Percentiles rank a stretch among this genome's conserved stretches.
Evolutionary conservation across 2,888 invertebrate species (phyloP).

Genomic region (Pogonocherus hispidulus): DNA sequence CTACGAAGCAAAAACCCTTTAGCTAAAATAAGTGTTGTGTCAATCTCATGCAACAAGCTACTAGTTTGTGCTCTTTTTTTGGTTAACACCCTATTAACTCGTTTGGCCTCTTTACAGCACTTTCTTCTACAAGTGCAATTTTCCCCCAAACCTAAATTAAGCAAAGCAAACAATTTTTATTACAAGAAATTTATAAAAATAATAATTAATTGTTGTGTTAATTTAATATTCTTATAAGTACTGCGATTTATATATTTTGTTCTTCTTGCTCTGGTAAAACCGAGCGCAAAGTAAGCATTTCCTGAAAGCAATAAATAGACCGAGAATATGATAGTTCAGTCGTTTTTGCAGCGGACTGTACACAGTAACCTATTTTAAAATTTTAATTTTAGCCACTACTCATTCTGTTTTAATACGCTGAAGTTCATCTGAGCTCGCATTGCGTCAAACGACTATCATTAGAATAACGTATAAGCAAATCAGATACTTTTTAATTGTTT

Average conservation of each 20-base stretch:
- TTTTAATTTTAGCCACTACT: constrained; percentile 51
- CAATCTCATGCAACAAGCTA: constrained; percentile 76
- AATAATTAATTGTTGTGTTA: too few species aligned
- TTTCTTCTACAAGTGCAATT: constrained; percentile 49
- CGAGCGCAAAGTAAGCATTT: constrained; percentile 6
- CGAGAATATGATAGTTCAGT: neutral
- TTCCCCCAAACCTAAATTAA: constrained; percentile 45
- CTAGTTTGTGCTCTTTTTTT: constrained; percentile 60
- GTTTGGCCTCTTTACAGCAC: constrained; percentile 62
- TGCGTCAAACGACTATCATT: constrained; percentile 32
- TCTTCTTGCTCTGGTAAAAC: too few species aligned
- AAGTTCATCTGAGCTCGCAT: constrained; percentile 11
- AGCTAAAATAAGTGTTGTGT: constrained; percentile 72
- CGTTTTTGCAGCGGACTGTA: constrained; percentile 19
- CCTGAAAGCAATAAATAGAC: constrained; percentile 28
- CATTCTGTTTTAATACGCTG: constrained; percentile 12
- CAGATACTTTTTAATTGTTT: constrained; percentile 7
- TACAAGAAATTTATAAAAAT: too few species aligned
- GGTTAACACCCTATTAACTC: constrained; percentile 63
- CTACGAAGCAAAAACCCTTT: constrained; percentile 75
- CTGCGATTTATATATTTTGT: too few species aligned
- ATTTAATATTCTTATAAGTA: too few species aligned
- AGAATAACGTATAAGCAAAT: constrained; percentile 23
- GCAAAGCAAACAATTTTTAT: neutral
- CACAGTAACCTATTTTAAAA: constrained; percentile 54